These are phyloP conservation scores for Harpalus rufipes DNA, from an alignment of 2,888 invertebrate species.

Conservation along the genomic window DNA sequence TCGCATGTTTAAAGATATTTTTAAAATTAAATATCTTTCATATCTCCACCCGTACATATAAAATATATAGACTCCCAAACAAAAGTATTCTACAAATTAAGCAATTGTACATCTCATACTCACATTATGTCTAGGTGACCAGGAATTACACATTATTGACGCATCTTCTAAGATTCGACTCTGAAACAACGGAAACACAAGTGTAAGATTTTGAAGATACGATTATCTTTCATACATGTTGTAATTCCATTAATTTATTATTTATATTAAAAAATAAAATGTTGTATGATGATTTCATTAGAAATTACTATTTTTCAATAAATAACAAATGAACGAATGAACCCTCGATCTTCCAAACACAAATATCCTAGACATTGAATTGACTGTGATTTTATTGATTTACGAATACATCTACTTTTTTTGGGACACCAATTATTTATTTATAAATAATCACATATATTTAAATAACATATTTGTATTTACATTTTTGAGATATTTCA, in stretches of 20 bases:
- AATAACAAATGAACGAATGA: too few species aligned
- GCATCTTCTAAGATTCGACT: constrained; percentile 94
- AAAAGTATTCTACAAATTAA: not conserved
- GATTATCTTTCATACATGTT: not conserved
- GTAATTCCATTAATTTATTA: constrained; percentile 17
- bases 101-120: constrained; percentile 77
- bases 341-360: too few species aligned
- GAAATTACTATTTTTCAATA: too few species aligned
- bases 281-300: too few species aligned
- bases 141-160: constrained; percentile 94
- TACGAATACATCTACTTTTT: too few species aligned
- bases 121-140: constrained; percentile 94
- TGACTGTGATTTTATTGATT: too few species aligned
- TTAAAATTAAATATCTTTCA: constrained; percentile 54
- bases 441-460: too few species aligned
- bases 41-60: not conserved
- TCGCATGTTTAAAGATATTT: constrained; percentile 61
- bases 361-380: too few species aligned
- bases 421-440: too few species aligned
- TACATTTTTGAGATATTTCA: too few species aligned
- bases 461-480: too few species aligned
- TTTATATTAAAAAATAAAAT: not conserved
- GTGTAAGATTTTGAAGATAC: constrained; percentile 34
- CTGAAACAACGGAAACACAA: constrained; percentile 82
- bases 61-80: constrained; percentile 46